Evolutionary conservation across 2,888 invertebrate species (phyloP).

Genomic region (Doris montereyensis): DNA sequence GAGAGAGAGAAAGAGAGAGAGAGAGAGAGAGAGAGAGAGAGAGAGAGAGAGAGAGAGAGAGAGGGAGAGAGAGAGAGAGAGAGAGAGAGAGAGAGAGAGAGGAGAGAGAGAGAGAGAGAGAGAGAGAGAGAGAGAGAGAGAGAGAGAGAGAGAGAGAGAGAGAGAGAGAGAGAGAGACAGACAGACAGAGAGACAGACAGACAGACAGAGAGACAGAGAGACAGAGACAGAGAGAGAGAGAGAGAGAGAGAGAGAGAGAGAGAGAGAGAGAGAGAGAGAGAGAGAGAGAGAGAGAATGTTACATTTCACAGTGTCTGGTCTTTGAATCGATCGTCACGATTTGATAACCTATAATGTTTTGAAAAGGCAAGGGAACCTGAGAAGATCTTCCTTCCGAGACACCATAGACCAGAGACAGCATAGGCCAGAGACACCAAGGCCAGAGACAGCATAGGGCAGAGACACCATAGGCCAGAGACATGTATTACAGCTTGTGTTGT

Average conservation of each 20-base stretch:
- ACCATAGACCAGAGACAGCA: too few relatives aligned
- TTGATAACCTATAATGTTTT: background rate
- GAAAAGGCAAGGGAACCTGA: background rate
- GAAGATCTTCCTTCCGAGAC: too few relatives aligned
- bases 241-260: background rate
- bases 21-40: background rate
- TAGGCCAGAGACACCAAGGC: too few relatives aligned
- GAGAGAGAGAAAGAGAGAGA: background rate
- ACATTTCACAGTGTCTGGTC: background rate
- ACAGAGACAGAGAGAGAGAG: background rate
- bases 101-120: background rate
- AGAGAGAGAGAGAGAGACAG: background rate
- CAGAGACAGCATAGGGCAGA: too few relatives aligned
- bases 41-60: background rate
- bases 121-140: background rate
- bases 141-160: background rate
- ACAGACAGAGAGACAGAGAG: background rate
- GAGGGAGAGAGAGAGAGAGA: background rate
- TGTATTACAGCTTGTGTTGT: too few relatives aligned
- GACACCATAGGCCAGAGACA: too few relatives aligned
- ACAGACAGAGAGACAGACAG: background rate
- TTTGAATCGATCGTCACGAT: too few relatives aligned
- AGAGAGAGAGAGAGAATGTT: background rate
- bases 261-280: background rate
- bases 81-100: background rate